A percentile compares a stretch with the other conserved stretches of the same genome.
Conservation (phyloP, 2,113 vertebrate genomes). For the Odontophorus gujanensis region DNA sequence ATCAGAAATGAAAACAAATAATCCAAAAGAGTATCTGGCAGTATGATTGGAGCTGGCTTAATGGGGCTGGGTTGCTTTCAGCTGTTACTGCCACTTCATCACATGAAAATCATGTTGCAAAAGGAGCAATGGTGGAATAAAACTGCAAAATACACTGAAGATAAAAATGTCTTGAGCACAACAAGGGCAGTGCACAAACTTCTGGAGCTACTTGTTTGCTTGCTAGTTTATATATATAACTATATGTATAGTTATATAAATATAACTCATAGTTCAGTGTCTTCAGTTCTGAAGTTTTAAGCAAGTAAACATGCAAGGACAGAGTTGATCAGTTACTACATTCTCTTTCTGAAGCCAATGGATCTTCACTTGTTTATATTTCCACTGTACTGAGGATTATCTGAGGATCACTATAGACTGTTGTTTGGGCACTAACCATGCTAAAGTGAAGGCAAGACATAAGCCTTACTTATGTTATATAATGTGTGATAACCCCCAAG, state of each 20-base stretch:
- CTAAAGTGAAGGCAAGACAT: not conserved
- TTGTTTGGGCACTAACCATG: not conserved
- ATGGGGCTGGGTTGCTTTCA: not conserved
- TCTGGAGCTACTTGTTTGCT: not conserved
- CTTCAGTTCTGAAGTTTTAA: conserved; percentile 22
- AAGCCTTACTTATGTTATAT: not conserved
- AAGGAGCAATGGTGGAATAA: not conserved
- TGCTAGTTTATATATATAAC: not conserved
- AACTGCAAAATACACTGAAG: not conserved
- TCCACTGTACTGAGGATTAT: not conserved
- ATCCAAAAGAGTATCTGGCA: not conserved
- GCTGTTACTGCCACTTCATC: not conserved
- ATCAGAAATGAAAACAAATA: not conserved
- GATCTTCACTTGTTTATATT: not conserved
- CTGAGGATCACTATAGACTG: not conserved
- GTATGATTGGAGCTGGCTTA: not conserved
- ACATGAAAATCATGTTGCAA: not conserved
- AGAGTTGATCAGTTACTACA: not conserved
- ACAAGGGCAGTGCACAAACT: not conserved
- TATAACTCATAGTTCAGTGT: not conserved
- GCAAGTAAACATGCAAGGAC: not conserved
- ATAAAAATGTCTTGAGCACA: conserved; percentile 19
- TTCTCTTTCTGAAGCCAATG: not conserved
- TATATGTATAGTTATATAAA: not conserved
- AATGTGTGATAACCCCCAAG: not conserved